These are phyloP conservation scores for Penaeus japonicus DNA, from an alignment of 1,140 invertebrate genomes.

Conservation along the genomic window DNA sequence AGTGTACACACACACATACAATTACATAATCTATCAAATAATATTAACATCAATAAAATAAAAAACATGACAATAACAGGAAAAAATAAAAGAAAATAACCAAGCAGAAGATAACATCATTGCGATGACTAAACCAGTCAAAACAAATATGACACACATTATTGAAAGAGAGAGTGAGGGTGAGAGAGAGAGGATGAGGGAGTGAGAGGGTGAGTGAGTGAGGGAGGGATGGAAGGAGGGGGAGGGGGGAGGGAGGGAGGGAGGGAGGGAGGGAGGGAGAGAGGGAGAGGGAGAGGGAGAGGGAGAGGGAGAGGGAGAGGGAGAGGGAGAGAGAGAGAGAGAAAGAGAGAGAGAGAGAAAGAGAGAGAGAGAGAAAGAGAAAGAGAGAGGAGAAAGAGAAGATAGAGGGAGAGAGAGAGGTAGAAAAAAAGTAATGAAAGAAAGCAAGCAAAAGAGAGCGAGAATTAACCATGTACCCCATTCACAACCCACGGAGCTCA, in stretches of 20 bases:
- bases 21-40: no score
- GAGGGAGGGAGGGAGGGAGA: background rate
- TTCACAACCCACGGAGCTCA: no score
- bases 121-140: background rate
- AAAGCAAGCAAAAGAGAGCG: background rate
- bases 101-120: no score
- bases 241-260: background rate
- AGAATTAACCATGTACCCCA: no score
- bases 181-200: background rate
- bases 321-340: constrained; percentile 3
- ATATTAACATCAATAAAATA: no score
- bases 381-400: background rate
- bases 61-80: no score
- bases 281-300: no score
- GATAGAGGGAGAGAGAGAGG: background rate
- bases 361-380: background rate
- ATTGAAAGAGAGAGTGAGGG: background rate
- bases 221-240: background rate
- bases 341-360: background rate
- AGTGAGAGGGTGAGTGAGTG: background rate
- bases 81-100: no score
- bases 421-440: background rate
- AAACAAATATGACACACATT: background rate
- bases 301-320: background rate
- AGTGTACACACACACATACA: no score